Conservation (phyloP, 2,797 vertebrate species). For the Merluccius polli region DNA sequence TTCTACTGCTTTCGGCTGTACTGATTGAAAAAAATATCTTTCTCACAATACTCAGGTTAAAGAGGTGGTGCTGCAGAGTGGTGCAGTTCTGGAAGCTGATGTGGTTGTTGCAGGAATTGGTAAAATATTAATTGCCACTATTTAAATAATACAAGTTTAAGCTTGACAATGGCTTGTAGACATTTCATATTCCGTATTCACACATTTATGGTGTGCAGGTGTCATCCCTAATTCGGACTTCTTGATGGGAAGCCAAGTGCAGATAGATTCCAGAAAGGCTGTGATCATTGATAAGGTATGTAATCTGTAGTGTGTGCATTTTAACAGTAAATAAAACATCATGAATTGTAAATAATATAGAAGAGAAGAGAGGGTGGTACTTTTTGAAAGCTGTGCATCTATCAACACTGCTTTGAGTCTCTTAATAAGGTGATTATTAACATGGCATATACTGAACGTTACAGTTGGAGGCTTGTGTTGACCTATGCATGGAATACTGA, state of each 20-base stretch:
- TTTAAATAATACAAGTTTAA: background rate
- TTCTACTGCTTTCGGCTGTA: background rate
- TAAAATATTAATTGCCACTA: conserved; percentile 40
- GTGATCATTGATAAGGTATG: conserved; percentile 83
- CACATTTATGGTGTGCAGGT: conserved; percentile 52
- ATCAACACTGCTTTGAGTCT: background rate
- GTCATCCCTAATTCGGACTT: conserved; percentile 74
- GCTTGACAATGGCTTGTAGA: background rate
- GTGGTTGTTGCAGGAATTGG: conserved; percentile 83
- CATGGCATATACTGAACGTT: background rate
- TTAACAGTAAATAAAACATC: too few relatives aligned
- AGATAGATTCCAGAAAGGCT: conserved; percentile 67
- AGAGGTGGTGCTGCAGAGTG: conserved; percentile 72
- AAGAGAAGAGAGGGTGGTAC: background rate
- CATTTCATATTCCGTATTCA: background rate
- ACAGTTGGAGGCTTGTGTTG: background rate
- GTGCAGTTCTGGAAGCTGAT: conserved; percentile 73
- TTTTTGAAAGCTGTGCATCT: background rate
- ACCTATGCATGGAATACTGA: background rate
- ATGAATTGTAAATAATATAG: too few relatives aligned
- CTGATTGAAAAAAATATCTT: background rate
- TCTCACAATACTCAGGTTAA: conserved; percentile 66
- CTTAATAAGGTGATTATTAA: background rate
- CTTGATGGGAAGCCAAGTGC: conserved; percentile 70
- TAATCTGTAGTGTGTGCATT: background rate